Conservation (phyloP, 2,888 invertebrate species). For the Hirtodrosophila confusa region DNA sequence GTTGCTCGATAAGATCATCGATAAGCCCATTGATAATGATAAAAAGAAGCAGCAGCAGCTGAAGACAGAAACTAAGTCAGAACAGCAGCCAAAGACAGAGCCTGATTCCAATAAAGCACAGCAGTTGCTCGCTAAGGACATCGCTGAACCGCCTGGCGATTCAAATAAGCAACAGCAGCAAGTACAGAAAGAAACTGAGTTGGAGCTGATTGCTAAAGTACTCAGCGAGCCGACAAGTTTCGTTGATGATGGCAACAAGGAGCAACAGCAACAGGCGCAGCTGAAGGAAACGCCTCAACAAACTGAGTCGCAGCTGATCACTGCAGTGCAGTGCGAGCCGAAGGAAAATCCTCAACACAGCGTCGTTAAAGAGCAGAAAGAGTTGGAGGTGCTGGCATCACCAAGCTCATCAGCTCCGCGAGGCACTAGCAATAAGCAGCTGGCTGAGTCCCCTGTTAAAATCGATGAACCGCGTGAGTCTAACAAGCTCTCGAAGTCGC, state of each 20-base stretch:
- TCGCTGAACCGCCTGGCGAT: too few relatives aligned
- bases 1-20: too few relatives aligned
- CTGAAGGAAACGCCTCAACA: not conserved
- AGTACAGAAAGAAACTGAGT: not conserved
- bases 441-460: not conserved
- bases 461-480: not conserved
- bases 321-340: too few relatives aligned
- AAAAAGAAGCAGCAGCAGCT: not conserved
- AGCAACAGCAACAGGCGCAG: not conserved
- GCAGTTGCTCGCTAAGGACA: too few relatives aligned
- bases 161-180: too few relatives aligned
- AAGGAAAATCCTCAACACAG: not conserved
- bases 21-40: too few relatives aligned
- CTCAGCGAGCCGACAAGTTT: not conserved
- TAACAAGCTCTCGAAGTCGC: not conserved
- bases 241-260: not conserved
- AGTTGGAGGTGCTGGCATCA: not conserved
- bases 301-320: not conserved
- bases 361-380: not conserved
- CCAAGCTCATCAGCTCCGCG: not conserved
- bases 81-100: not conserved
- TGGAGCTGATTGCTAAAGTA: constrained; percentile 1
- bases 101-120: too few relatives aligned
- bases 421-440: not conserved
- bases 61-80: not conserved